Base-by-base conservation (phyloP, 2,888 invertebrate species). In the Drosophila nigricruria region DNA sequence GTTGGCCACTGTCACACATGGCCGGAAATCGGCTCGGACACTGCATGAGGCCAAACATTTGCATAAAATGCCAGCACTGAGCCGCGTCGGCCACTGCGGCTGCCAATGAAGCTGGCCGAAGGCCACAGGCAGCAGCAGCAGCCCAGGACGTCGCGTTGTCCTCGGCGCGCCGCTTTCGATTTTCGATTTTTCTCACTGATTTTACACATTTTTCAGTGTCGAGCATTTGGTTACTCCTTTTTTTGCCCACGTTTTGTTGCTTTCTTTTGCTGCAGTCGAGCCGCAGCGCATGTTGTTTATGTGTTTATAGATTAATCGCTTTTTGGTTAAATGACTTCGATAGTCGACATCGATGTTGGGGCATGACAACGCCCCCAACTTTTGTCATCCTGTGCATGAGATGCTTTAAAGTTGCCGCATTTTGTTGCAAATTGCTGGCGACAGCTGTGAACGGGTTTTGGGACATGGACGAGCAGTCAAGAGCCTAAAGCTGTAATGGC, bases 251-350 rank as follows among this genome's bases (percentile, higher is more conserved):
- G 60, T 57, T 34, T 34, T 47, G n/a, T 18, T 52, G 60, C 43
- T 43, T 54, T 32, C 34, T 30, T 30, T 27, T 38, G 32, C 23
- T 52, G 34, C 64, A 40, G 62, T 61, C 57, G 52, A 34, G 61
- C 53, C 53, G 71, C 65, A 61, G 86, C 81, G 82, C 77, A 78
- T 89, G 91, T 90, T 91, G 90, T 91, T 91, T 91, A 91, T 91
- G 90, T 88, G 90, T 89, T 91, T 89, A 91, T 91, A 91, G 91
- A 90, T 91, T 91, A 91, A 91, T 91, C 91, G 91, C 80, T 89
- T 90, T 89, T 91, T 90, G 88, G 88, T 89, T 91, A 91, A 91
- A 91, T 91, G 91, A 90, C 88, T 91, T 89, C 90, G 82, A 89
- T 88, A 81, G 88, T 84, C 89, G 81, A 63, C 50, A 40, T 70